phyloP scores from a whole-genome alignment of 2,113 vertebrate genomes.

The Morone chrysops region DNA sequence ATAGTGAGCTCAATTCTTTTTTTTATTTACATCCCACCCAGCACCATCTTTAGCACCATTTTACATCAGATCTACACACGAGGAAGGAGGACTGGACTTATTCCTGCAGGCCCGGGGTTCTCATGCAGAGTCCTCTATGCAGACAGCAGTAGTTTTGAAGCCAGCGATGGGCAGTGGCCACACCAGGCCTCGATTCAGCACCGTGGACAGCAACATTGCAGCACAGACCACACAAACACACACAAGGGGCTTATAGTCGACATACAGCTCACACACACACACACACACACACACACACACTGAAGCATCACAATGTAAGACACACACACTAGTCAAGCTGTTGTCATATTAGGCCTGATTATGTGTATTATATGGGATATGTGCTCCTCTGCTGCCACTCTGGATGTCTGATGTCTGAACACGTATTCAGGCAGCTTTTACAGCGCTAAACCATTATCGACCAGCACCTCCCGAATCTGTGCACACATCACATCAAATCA shows the following conservation, averaged over 20 bases:
- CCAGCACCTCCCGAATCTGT: slow-evolving; percentile 66
- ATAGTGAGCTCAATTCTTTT: background rate
- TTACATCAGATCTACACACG: slow-evolving; percentile 25
- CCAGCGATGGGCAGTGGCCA: slow-evolving; percentile 71
- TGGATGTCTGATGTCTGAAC: slow-evolving; percentile 65
- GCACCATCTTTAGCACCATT: slow-evolving; percentile 44
- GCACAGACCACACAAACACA: slow-evolving; percentile 65
- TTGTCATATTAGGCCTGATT: slow-evolving; percentile 8
- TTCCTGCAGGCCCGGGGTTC: slow-evolving; percentile 44
- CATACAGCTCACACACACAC: slow-evolving; percentile 28
- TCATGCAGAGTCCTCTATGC: slow-evolving; percentile 34
- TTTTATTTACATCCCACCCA: slow-evolving; percentile 55
- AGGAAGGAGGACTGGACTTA: slow-evolving; percentile 20
- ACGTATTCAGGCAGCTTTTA: slow-evolving; percentile 61
- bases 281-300: slow-evolving; percentile 33
- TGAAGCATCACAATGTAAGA: slow-evolving; percentile 32
- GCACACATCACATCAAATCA: slow-evolving; percentile 57
- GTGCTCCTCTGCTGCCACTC: slow-evolving; percentile 47
- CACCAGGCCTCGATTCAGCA: slow-evolving; percentile 74
- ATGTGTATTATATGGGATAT: slow-evolving; percentile 22
- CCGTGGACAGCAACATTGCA: slow-evolving; percentile 80
- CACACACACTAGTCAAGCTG: slow-evolving; percentile 17
- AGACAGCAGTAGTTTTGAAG: slow-evolving; percentile 52
- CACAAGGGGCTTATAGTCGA: slow-evolving; percentile 40
- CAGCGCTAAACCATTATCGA: slow-evolving; percentile 71